Evolutionary conservation across 2,888 invertebrate genomes (phyloP).

Genomic region (Peribatodes rhomboidaria): DNA sequence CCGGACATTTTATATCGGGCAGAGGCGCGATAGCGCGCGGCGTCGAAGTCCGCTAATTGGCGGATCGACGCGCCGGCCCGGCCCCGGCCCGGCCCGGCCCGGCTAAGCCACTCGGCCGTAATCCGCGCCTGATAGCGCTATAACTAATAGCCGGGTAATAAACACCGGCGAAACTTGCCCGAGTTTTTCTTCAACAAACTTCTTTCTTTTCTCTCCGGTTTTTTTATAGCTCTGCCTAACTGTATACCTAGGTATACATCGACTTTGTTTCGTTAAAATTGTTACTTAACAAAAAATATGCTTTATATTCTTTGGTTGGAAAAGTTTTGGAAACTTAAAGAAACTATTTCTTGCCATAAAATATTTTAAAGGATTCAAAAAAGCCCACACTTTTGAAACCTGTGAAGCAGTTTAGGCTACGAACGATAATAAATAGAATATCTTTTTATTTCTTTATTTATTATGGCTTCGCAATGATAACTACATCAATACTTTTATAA

Average conservation of each 20-base stretch:
- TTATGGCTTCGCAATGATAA: too few species aligned
- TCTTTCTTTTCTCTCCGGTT: conserved; percentile 27
- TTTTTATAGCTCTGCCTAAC: conserved; percentile 29
- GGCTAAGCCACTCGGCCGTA: conserved; percentile 31
- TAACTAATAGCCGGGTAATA: conserved; percentile 48
- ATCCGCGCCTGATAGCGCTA: conserved; percentile 40
- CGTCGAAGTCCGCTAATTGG: conserved; percentile 26
- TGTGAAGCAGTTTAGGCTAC: too few species aligned
- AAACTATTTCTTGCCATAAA: not conserved
- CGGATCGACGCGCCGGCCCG: conserved; percentile 20
- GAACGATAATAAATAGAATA: too few species aligned
- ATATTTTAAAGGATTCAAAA: too few species aligned
- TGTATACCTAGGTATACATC: conserved; percentile 8
- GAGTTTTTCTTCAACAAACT: conserved; percentile 38
- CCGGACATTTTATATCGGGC: conserved; percentile 21
- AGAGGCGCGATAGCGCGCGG: conserved; percentile 15
- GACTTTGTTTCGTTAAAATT: conserved; percentile 11
- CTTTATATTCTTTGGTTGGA: not conserved
- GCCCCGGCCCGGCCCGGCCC: conserved; percentile 8
- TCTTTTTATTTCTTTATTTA: too few species aligned
- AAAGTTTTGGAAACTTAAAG: too few species aligned
- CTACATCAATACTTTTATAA: too few species aligned
- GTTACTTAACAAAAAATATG: conserved; percentile 1
- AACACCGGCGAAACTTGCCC: conserved; percentile 43
- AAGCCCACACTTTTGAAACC: too few species aligned